A percentile compares a stretch with the other conserved stretches of the same genome.
phyloP scores from a whole-genome alignment of 2,113 vertebrate genomes.

The Hylia prasina region DNA sequence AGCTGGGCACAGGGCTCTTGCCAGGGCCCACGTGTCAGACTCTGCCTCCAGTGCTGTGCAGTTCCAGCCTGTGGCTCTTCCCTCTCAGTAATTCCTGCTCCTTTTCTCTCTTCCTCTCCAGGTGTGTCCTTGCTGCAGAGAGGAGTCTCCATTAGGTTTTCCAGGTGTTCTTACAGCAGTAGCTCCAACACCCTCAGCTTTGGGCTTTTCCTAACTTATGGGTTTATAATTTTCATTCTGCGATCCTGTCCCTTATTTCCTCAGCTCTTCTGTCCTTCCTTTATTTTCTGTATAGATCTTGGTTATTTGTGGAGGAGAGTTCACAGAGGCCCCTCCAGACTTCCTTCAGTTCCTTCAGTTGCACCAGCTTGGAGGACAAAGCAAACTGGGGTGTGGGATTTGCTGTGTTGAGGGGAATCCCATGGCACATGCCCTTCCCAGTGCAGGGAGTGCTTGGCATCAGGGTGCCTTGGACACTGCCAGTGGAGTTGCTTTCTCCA shows the following conservation, averaged over 20 bases:
- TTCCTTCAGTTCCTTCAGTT: not conserved
- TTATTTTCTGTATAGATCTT: not conserved
- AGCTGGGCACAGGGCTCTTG: not conserved
- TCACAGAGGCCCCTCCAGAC: not conserved
- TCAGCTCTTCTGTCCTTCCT: not conserved
- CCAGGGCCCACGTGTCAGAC: fast-evolving
- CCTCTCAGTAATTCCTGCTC: not conserved
- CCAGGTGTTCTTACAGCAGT: conserved; percentile 1
- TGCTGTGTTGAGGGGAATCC: not conserved
- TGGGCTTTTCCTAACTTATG: conserved; percentile 5
- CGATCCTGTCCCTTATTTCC: not conserved
- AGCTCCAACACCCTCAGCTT: not conserved
- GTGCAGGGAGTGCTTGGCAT: not conserved
- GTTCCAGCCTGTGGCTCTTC: not conserved
- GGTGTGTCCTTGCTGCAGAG: not conserved
- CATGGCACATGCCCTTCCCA: not conserved
- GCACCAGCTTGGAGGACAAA: not conserved
- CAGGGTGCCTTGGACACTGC: not conserved
- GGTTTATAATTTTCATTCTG: not conserved
- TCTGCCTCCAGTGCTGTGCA: not conserved
- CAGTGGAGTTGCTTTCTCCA: not conserved
- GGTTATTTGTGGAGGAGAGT: not conserved
- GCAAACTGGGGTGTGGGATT: not conserved
- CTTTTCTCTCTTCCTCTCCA: not conserved
- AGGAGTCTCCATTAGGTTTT: not conserved